These are phyloP conservation scores for Iguana delicatissima DNA, from an alignment of 2,797 vertebrate genomes.

Conservation along the genomic window DNA sequence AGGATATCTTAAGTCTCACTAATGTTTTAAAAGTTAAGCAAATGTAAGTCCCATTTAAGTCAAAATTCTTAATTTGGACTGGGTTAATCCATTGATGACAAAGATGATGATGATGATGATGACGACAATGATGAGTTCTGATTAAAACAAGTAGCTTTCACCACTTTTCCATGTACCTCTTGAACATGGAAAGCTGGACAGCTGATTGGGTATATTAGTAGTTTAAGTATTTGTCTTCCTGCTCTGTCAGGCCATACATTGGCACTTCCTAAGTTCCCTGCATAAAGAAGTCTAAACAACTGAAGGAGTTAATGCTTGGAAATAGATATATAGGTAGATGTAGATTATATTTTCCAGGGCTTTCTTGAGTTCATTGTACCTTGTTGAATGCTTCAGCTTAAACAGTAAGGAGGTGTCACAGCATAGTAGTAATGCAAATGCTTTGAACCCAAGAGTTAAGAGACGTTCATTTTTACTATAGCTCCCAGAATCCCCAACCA, in stretches of 20 bases:
- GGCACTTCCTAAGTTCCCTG: neutral
- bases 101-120: too few relatives aligned
- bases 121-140: neutral
- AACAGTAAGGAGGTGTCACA: neutral
- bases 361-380: neutral
- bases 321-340: too few relatives aligned
- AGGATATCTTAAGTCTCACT: neutral
- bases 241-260: neutral
- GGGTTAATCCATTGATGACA: neutral
- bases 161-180: too few relatives aligned
- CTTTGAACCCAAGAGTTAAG: neutral
- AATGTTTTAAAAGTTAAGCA: neutral
- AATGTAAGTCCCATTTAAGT: neutral
- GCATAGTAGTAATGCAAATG: neutral
- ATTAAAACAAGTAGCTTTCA: neutral
- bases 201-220: neutral
- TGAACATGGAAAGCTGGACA: neutral
- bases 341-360: neutral
- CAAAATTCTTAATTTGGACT: neutral
- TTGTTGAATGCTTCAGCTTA: neutral
- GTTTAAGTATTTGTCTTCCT: neutral
- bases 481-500: too few relatives aligned
- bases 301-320: neutral
- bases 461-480: too few relatives aligned
- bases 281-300: neutral